These are phyloP conservation scores for Caenorhabditis virilis DNA, from an alignment of 2,888 invertebrate species.

Conservation along the genomic window DNA sequence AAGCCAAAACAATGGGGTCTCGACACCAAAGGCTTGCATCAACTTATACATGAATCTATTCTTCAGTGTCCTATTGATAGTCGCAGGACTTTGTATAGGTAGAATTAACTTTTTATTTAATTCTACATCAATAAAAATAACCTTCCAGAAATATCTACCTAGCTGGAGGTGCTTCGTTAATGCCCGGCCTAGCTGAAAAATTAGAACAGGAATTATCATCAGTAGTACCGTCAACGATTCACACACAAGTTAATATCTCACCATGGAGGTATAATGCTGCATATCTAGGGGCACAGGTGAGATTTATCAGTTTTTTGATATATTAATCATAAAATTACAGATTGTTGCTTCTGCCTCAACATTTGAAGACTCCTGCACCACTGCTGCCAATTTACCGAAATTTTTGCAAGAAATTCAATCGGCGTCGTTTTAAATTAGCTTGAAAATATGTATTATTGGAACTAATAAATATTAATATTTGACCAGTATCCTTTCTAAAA, in stretches of 20 bases:
- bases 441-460: too few species aligned
- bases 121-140: neutral
- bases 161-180: constrained; percentile 73
- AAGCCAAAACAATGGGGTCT: constrained; percentile 74
- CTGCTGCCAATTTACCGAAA: constrained; percentile 49
- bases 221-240: constrained; percentile 72
- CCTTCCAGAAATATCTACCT: constrained; percentile 73
- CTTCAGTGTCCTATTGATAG: constrained; percentile 74
- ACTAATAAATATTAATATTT: too few species aligned
- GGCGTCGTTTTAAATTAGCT: constrained; percentile 31
- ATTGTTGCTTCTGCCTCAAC: constrained; percentile 53
- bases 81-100: constrained; percentile 67
- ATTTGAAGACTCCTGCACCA: constrained; percentile 54
- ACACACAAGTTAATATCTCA: constrained; percentile 70
- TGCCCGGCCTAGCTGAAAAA: constrained; percentile 74
- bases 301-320: neutral
- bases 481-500: too few species aligned
- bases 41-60: constrained; percentile 73
- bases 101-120: neutral
- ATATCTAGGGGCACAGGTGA: constrained; percentile 74
- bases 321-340: constrained; percentile 28
- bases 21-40: constrained; percentile 73
- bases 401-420: constrained; percentile 46
- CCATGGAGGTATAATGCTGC: constrained; percentile 74
- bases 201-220: constrained; percentile 73